A percentile compares a stretch with the other conserved stretches of the same genome.
Conservation (phyloP, 2,113 vertebrate species). For the Pterocles gutturalis region DNA sequence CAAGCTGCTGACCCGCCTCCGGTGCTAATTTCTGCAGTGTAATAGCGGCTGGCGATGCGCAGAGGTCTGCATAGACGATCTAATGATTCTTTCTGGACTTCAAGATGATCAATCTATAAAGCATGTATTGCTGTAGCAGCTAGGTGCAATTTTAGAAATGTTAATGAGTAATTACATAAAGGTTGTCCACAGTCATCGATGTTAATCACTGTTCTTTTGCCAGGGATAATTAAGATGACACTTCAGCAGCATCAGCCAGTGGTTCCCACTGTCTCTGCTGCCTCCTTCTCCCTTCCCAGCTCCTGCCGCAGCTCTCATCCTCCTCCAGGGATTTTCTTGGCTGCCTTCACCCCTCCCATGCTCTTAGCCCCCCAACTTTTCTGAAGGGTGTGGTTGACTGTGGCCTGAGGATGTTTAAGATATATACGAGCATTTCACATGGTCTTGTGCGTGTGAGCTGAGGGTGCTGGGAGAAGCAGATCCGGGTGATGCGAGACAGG, state of each 20-base stretch:
- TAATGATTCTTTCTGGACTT: slow-evolving; percentile 47
- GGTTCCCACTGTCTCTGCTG: neutral
- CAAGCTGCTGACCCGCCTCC: accelerated
- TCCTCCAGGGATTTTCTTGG: neutral
- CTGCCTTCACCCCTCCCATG: neutral
- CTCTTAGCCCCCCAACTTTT: neutral
- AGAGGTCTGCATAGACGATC: neutral
- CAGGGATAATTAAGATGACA: slow-evolving; percentile 57
- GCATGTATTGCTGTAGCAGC: slow-evolving; percentile 50
- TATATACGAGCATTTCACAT: neutral
- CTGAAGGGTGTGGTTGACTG: neutral
- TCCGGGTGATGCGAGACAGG: neutral
- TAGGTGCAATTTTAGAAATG: slow-evolving; percentile 70
- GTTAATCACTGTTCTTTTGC: slow-evolving; percentile 70
- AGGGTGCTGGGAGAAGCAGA: neutral
- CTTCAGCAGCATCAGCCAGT: slow-evolving; percentile 33
- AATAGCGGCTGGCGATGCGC: slow-evolving; percentile 3
- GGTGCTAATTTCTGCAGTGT: slow-evolving; percentile 12
- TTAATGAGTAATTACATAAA: slow-evolving; percentile 73
- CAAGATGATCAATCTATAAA: slow-evolving; percentile 52
- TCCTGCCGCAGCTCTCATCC: neutral
- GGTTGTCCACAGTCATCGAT: slow-evolving; percentile 59
- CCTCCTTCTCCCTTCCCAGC: neutral
- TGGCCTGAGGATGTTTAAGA: neutral
- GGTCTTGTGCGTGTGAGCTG: neutral